A percentile compares a stretch with the other conserved stretches of the same genome.
These are phyloP conservation scores for Nylanderia fulva DNA, from an alignment of 1,140 invertebrate species.

Conservation along the genomic window DNA sequence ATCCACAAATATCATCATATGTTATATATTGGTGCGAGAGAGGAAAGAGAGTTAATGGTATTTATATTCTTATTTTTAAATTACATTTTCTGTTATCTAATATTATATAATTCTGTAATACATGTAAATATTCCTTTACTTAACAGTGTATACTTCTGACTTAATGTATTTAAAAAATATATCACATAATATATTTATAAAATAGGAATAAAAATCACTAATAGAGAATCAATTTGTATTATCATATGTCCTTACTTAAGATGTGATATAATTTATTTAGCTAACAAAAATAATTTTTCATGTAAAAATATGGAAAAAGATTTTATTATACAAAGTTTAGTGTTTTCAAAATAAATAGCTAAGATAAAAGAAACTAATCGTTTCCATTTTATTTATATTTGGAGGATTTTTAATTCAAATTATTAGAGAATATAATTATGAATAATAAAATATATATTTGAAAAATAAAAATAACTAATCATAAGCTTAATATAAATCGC, in stretches of 20 bases:
- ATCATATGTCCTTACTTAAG: background rate
- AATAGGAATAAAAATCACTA: background rate
- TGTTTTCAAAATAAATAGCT: background rate
- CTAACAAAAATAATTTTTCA: background rate
- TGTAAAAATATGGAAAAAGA: background rate
- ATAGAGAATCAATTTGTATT: background rate
- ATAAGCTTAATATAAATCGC: no score
- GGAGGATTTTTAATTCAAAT: background rate
- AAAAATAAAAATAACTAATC: background rate
- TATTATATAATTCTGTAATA: background rate
- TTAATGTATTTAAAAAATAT: background rate
- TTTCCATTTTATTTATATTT: background rate
- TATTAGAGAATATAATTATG: background rate
- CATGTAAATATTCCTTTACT: background rate
- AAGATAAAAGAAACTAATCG: background rate
- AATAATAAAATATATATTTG: background rate
- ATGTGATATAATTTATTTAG: conserved; percentile 8
- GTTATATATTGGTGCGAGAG: conserved; percentile 3
- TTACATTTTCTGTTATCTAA: background rate
- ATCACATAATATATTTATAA: background rate
- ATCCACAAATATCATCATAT: conserved; percentile 13
- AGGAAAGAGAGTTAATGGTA: background rate
- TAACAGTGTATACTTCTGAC: background rate
- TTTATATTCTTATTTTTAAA: conserved; percentile 16
- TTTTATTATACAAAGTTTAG: background rate